Percentiles rank a stretch among this genome's conserved stretches.
Evolutionary conservation across 2,888 invertebrate species (phyloP).

Genomic region (Aromia moschata): DNA sequence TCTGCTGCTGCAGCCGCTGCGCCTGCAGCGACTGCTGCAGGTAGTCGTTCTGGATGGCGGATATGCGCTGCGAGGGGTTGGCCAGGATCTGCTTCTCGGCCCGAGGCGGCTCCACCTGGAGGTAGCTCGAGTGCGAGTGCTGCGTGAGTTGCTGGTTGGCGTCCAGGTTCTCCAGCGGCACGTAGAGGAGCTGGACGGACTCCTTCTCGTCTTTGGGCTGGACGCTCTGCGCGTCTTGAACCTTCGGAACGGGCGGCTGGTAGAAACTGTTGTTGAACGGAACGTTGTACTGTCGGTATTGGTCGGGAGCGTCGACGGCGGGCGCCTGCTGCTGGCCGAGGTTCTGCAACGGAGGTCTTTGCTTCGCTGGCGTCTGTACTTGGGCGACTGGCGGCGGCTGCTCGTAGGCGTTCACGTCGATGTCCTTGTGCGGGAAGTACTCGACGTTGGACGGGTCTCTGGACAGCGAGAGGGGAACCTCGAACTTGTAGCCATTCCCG

Average conservation of each 20-base stretch:
- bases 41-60: constrained; percentile 61
- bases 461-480: constrained; percentile 47
- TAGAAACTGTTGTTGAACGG: constrained; percentile 44
- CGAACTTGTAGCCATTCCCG: constrained; percentile 50
- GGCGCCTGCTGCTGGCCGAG: constrained; percentile 32
- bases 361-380: constrained; percentile 20
- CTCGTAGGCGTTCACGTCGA: constrained; percentile 32
- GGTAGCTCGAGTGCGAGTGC: constrained; percentile 47
- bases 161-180: constrained; percentile 72
- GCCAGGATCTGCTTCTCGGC: constrained; percentile 24
- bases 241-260: constrained; percentile 44
- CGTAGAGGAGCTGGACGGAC: constrained; percentile 82
- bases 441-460: constrained; percentile 22
- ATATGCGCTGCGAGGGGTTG: constrained; percentile 49
- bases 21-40: constrained; percentile 61
- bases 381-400: constrained; percentile 37
- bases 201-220: constrained; percentile 59
- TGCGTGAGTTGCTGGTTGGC: constrained; percentile 66
- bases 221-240: constrained; percentile 45
- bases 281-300: constrained; percentile 46
- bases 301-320: constrained; percentile 41
- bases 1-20: constrained; percentile 57
- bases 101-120: constrained; percentile 8
- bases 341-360: constrained; percentile 23
- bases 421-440: constrained; percentile 35